Evolutionary conservation across 2,888 invertebrate genomes (phyloP).

Genomic region (Thymelicus acteon): DNA sequence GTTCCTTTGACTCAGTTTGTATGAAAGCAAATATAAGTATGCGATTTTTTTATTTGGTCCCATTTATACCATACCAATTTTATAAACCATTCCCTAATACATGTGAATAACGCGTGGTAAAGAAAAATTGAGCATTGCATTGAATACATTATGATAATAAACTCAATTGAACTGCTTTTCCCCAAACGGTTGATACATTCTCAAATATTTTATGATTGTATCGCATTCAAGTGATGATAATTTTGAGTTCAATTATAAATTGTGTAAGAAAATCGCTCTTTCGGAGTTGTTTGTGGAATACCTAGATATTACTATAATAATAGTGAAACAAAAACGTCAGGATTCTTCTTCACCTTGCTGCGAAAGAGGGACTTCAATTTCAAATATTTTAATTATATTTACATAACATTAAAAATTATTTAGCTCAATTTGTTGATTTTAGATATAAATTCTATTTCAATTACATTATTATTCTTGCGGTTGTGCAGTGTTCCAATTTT

Average conservation of each 20-base stretch:
- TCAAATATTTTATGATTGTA: constrained; percentile 22
- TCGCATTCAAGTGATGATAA: constrained; percentile 21
- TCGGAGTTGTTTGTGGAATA: constrained; percentile 11
- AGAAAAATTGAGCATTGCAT: neutral
- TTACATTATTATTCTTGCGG: constrained; percentile 65
- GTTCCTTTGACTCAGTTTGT: too few relatives aligned
- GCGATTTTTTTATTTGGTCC: too few relatives aligned
- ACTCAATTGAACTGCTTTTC: constrained; percentile 17
- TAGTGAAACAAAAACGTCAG: neutral
- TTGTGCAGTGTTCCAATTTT: constrained; percentile 73
- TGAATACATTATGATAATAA: neutral
- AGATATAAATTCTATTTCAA: constrained; percentile 66
- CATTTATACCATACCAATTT: too few relatives aligned
- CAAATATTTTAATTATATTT: constrained; percentile 37
- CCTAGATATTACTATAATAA: constrained; percentile 14
- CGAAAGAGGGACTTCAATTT: constrained; percentile 21
- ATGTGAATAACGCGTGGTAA: too few relatives aligned
- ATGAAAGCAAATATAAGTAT: too few relatives aligned
- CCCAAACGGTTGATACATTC: constrained; percentile 9
- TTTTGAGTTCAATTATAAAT: constrained; percentile 25
- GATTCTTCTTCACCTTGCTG: neutral
- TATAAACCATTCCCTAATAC: too few relatives aligned
- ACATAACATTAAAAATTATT: constrained; percentile 49
- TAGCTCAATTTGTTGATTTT: constrained; percentile 77
- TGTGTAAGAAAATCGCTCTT: constrained; percentile 11